phyloP scores from a whole-genome alignment of 1,140 invertebrate species.

The Drosophila kurseongensis region DNA sequence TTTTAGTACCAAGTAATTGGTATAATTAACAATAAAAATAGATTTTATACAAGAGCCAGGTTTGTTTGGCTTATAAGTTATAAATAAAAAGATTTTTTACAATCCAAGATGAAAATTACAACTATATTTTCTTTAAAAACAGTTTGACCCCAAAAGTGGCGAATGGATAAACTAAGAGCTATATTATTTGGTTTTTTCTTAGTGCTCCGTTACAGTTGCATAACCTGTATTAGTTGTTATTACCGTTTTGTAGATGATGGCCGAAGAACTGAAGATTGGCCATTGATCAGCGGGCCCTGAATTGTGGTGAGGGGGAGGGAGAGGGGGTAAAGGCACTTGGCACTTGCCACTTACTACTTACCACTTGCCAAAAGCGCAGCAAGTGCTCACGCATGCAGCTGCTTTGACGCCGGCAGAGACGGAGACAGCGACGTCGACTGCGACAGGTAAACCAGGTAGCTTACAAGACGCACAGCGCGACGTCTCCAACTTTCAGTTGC shows the following conservation, averaged over 20 bases:
- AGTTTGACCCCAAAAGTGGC: neutral
- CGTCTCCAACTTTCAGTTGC: conserved; percentile 72
- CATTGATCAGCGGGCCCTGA: conserved; percentile 62
- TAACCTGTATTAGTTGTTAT: conserved; percentile 82
- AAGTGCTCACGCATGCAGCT: conserved; percentile 58
- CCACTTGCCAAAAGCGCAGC: conserved; percentile 76
- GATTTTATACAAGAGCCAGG: too few relatives aligned
- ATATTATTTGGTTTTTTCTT: conserved; percentile 4
- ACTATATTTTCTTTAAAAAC: neutral
- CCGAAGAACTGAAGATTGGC: conserved; percentile 49
- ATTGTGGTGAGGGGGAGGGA: neutral
- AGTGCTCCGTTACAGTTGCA: conserved; percentile 65
- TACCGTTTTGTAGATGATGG: conserved; percentile 69
- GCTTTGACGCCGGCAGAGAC: conserved; percentile 12
- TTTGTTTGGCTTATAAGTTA: too few relatives aligned
- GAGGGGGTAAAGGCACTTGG: neutral
- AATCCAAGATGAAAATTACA: neutral
- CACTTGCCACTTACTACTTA: conserved; percentile 61
- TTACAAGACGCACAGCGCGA: conserved; percentile 72
- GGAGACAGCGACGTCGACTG: conserved; percentile 9
- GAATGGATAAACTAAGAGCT: neutral
- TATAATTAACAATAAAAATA: too few relatives aligned
- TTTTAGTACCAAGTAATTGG: too few relatives aligned
- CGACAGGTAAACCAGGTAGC: conserved; percentile 36
- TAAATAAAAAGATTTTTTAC: too few relatives aligned